Evolutionary conservation across 2,888 invertebrate species (phyloP).

Genomic region (Kryphioiulus occultus): DNA sequence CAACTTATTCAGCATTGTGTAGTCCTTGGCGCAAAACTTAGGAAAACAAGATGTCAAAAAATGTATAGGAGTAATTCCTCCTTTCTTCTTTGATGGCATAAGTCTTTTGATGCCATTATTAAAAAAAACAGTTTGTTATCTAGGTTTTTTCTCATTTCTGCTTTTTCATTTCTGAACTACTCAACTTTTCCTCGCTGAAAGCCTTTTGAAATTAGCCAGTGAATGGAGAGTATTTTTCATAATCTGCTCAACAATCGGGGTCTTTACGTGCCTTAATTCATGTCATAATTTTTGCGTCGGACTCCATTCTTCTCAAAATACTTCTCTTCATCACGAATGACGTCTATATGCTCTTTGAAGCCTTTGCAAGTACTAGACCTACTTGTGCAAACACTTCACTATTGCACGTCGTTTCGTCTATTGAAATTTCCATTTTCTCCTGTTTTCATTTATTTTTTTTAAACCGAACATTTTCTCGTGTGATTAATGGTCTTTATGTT

Average conservation of each 20-base stretch:
- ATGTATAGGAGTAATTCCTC: not conserved
- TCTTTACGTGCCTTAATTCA: slow-evolving; percentile 5
- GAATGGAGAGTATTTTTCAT: not conserved
- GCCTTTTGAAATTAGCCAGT: slow-evolving; percentile 5
- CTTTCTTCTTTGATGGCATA: not conserved
- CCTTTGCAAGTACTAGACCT: slow-evolving; percentile 5
- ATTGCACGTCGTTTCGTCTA: slow-evolving; percentile 5
- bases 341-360: not conserved
- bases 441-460: slow-evolving; percentile 4
- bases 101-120: not conserved
- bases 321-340: not conserved
- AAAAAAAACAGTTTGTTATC: not conserved
- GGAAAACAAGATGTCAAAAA: not conserved
- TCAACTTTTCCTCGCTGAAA: not conserved
- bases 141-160: not conserved
- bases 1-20: not conserved
- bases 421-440: slow-evolving; percentile 5
- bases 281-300: not conserved
- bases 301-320: not conserved
- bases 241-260: not conserved
- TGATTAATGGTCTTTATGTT: slow-evolving; percentile 42
- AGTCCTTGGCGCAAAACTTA: not conserved
- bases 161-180: slow-evolving; percentile 5
- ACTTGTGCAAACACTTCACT: not conserved
- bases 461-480: not conserved